Base-by-base conservation (phyloP, 2,888 invertebrate genomes). In the Cheilosia pagana region DNA sequence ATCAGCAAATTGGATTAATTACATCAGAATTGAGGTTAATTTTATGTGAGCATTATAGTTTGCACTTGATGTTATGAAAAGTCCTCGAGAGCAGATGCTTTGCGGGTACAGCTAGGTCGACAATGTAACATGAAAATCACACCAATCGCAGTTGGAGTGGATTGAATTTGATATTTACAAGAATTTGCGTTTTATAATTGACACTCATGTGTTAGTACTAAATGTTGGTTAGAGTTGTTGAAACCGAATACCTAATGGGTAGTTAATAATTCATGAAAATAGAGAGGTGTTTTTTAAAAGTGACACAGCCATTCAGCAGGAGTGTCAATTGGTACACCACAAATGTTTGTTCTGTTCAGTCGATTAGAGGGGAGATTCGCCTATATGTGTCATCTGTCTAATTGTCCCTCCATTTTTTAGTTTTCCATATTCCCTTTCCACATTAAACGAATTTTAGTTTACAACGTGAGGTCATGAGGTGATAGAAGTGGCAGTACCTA, bases 1-100 rank as follows among this genome's bases (percentile, higher is more conserved):
- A 78, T 78, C 71, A 78, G 59, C 71, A 78, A 78, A 71, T 78
- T 78, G 78, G 71, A 71, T 78, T 78, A 78, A 78, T 71, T 78
- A 35, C 12, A 71, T 78, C 71, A 57, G 63, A 71, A 78, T 71
- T 78, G 78, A 62, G 63, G 78, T 78, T 78, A 78, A 78, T 71
- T 78, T 65, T 21, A 50, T 63, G 78, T 31, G 71, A 78, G 63
- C 57, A 63, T 74, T 62, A 50, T 63, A 78, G 63, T 48, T 70
- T 45, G 53, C 62, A 77, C 53, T 48, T 70, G 68, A 60, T 62
- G 35, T 65, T 67, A 14, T 4, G 52, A 59, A 41, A 41, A 59
- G 10, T 39, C 12, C 23, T 6, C 39, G 14, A 41, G 21, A 39
- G 31, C 39, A 39, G 23, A 21, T 59, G 41, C n/a, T 25, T 21